Evolutionary conservation across 2,888 invertebrate genomes (phyloP).

Genomic region (Trachelus tabidus): DNA sequence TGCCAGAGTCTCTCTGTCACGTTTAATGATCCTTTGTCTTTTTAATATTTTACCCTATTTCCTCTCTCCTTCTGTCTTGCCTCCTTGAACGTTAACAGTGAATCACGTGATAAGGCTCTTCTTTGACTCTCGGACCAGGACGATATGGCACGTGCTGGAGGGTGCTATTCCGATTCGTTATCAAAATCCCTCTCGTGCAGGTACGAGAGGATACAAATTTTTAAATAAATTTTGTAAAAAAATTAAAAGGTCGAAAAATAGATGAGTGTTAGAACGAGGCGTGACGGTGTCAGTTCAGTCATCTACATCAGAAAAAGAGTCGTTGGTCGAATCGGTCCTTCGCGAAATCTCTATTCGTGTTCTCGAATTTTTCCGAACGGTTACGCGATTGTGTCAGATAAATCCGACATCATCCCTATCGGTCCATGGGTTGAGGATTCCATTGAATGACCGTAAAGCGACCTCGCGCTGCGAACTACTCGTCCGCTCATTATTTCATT

Average conservation of each 20-base stretch:
- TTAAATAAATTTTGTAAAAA: no score
- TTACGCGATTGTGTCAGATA: background rate
- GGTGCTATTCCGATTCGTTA: no score
- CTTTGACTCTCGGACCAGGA: background rate
- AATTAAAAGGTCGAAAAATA: background rate
- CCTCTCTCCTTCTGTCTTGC: background rate
- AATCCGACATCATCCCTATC: background rate
- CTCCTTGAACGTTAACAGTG: background rate
- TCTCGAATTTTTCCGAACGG: background rate
- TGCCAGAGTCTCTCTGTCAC: background rate
- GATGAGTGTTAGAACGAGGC: background rate
- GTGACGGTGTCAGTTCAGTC: background rate
- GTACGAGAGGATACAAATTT: no score
- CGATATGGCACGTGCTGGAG: background rate
- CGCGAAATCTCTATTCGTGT: background rate
- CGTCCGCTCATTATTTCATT: background rate
- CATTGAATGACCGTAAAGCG: background rate
- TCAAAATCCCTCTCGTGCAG: no score
- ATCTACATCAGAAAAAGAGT: background rate
- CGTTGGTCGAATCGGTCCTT: background rate
- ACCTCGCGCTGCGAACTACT: background rate
- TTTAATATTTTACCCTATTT: background rate
- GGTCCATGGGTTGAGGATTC: background rate
- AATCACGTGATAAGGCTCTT: background rate
- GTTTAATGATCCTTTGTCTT: background rate